Evolutionary conservation across 2,797 vertebrate species (phyloP).

Genomic region (Balearica regulorum): DNA sequence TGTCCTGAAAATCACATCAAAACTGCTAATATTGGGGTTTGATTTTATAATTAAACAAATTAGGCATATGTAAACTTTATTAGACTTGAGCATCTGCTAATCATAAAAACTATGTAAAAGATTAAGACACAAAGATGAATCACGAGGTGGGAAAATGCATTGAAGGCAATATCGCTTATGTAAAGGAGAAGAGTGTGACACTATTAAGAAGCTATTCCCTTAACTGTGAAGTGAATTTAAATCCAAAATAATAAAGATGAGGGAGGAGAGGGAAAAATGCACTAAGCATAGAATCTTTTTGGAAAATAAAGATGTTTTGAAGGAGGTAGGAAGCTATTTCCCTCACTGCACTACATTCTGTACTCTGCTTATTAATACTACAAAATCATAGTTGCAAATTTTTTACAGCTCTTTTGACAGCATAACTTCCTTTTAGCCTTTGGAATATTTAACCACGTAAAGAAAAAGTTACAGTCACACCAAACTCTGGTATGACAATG

Average conservation of each 20-base stretch:
- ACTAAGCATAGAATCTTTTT: background rate
- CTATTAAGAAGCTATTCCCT: background rate
- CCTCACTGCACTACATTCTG: background rate
- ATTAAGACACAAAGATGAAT: background rate
- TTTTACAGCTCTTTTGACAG: background rate
- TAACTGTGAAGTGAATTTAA: background rate
- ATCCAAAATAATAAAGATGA: background rate
- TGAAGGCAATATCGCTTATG: background rate
- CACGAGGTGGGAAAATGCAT: background rate
- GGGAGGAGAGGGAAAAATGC: background rate
- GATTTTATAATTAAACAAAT: background rate
- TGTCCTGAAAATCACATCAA: background rate
- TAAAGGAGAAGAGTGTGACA: background rate
- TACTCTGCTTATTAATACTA: background rate
- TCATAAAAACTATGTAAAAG: background rate
- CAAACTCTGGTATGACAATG: background rate
- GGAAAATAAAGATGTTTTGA: background rate
- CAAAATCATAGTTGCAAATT: background rate
- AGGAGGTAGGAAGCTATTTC: background rate
- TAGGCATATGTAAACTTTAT: background rate
- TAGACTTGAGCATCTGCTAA: background rate
- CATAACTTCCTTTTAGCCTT: background rate
- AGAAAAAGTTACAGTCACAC: background rate
- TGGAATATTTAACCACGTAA: background rate
- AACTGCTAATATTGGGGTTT: background rate